phyloP scores from a whole-genome alignment of 92 coral and sea anemone species.

The Palythoa heliodiscus region DNA sequence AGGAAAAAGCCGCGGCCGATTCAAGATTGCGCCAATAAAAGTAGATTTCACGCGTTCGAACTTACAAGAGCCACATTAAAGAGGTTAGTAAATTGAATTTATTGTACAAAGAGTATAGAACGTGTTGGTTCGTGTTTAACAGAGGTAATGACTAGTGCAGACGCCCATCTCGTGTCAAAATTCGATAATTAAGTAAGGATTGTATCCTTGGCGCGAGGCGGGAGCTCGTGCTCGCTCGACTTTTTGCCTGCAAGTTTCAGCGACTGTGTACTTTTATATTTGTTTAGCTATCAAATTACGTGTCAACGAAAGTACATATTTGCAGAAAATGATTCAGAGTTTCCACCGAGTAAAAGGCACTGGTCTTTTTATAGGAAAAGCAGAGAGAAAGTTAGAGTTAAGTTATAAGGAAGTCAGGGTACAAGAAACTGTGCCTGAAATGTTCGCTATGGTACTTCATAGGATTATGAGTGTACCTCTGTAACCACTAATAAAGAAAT shows the following conservation, averaged over 20 bases:
- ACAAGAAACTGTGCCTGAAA: not conserved
- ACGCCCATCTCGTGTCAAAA: conserved; percentile 33
- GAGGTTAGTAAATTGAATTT: conserved; percentile 38
- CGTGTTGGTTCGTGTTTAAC: conserved; percentile 24
- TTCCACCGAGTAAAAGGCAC: not conserved
- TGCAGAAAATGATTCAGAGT: conserved; percentile 48
- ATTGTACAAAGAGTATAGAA: conserved; percentile 36
- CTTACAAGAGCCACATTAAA: conserved; percentile 21
- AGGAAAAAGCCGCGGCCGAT: not conserved
- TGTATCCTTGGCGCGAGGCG: not conserved
- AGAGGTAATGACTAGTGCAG: conserved; percentile 4
- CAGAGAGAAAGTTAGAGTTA: not conserved
- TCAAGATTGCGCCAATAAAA: not conserved
- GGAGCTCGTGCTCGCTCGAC: not conserved
- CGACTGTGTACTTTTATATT: conserved; percentile 44
- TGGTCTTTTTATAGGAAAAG: not conserved
- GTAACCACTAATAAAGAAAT: not conserved
- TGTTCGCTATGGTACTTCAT: not conserved
- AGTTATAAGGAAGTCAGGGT: not conserved
- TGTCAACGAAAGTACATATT: conserved; percentile 73
- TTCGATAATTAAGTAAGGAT: not conserved
- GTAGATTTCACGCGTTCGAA: conserved; percentile 28
- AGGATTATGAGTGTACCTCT: not conserved
- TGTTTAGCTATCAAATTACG: conserved; percentile 73
- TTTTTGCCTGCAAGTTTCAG: not conserved